Percentiles rank a stretch among this genome's conserved stretches.
These are phyloP conservation scores for Drosophila niveifrons DNA, from an alignment of 2,888 invertebrate genomes.

Conservation along the genomic window DNA sequence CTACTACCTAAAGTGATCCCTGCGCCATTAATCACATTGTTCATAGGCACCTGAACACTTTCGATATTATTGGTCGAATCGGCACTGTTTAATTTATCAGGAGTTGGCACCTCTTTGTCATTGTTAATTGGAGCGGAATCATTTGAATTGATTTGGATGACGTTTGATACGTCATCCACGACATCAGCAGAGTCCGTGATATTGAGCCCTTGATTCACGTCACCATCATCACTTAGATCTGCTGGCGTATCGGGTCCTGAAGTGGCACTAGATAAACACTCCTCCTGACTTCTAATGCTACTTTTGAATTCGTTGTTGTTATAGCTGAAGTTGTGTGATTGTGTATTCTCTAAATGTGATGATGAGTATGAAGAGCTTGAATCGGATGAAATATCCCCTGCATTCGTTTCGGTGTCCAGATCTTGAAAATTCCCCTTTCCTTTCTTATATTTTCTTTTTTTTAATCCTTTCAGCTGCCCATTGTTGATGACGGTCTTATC, in stretches of 20 bases:
- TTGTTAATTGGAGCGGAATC: background rate
- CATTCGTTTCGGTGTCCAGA: conserved; percentile 35
- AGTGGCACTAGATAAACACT: conserved; percentile 93
- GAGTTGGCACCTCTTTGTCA: background rate
- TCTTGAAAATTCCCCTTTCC: background rate
- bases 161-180: background rate
- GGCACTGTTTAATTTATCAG: conserved; percentile 55
- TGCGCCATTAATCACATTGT: conserved; percentile 20
- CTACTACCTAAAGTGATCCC: conserved; percentile 90
- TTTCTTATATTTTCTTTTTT: conserved; percentile 57
- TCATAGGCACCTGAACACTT: conserved; percentile 69
- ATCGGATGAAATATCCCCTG: conserved; percentile 30
- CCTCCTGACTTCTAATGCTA: background rate
- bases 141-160: background rate
- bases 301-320: conserved; percentile 5
- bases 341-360: conserved; percentile 85
- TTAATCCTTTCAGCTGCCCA: conserved; percentile 66
- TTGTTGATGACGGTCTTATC: conserved; percentile 28
- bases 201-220: conserved; percentile 76
- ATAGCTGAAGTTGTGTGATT: conserved; percentile 16
- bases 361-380: conserved; percentile 85
- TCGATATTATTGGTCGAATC: conserved; percentile 83
- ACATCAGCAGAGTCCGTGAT: conserved; percentile 1
- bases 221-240: conserved; percentile 90
- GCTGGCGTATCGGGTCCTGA: conserved; percentile 94